These are phyloP conservation scores for Laothoe populi DNA, from an alignment of 2,888 invertebrate species.

Conservation along the genomic window DNA sequence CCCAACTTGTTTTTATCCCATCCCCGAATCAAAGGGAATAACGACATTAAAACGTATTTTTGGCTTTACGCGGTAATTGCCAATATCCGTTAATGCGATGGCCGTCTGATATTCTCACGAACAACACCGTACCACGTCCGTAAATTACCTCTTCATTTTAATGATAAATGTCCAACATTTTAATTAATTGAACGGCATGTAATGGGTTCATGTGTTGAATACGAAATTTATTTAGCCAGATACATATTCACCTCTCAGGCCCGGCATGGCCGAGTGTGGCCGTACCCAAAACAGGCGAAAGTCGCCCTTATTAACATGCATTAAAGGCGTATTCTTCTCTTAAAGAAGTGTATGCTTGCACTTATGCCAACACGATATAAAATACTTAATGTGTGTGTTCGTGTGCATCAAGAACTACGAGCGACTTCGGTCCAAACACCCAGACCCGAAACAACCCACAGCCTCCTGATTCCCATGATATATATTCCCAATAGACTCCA, in stretches of 20 bases:
- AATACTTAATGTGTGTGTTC: no score
- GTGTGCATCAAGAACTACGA: no score
- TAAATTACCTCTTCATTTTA: constrained; percentile 30
- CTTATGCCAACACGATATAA: no score
- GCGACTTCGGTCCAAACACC: no score
- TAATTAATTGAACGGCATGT: constrained; percentile 39
- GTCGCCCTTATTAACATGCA: no score
- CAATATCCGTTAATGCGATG: constrained; percentile 16
- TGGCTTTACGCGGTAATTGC: neutral
- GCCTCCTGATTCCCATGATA: no score
- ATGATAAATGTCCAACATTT: constrained; percentile 32
- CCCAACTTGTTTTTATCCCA: neutral
- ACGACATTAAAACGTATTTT: neutral
- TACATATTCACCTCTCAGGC: neutral
- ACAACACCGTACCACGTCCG: constrained; percentile 8
- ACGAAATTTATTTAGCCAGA: constrained; percentile 25
- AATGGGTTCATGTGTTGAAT: constrained; percentile 25
- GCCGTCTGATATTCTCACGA: constrained; percentile 14
- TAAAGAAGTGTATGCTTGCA: no score
- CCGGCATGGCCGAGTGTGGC: no score
- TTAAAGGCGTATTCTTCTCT: no score
- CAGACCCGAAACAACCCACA: no score
- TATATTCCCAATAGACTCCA: no score
- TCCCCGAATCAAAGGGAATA: neutral
- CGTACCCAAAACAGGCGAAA: no score